These are phyloP conservation scores for Drosophila virilis DNA, from an alignment of 1,140 invertebrate species.

Conservation along the genomic window DNA sequence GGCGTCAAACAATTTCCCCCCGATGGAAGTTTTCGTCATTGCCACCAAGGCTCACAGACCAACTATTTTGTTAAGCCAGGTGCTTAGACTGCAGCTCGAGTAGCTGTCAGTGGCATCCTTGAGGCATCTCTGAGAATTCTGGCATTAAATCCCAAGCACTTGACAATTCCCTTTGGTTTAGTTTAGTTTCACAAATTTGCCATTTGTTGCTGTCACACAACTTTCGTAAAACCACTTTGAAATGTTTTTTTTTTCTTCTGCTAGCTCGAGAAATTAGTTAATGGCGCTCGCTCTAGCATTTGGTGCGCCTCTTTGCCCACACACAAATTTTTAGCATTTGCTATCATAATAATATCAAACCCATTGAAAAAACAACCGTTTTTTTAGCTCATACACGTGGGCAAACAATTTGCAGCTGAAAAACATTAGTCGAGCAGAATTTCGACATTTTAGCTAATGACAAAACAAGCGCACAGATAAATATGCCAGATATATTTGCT, in stretches of 20 bases:
- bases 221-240: conserved; percentile 14
- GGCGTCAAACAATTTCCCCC: conserved; percentile 63
- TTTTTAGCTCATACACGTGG: conserved; percentile 3
- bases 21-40: conserved; percentile 52
- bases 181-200: conserved; percentile 2
- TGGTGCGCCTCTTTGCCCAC: neutral
- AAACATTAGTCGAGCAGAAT: conserved; percentile 26
- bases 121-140: neutral
- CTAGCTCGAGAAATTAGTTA: conserved; percentile 16
- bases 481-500: neutral
- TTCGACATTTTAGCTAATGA: conserved; percentile 40
- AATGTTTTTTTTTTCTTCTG: conserved; percentile 9
- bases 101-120: conserved; percentile 10
- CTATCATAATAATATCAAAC: conserved; percentile 22
- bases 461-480: conserved; percentile 15
- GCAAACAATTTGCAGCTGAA: conserved; percentile 15
- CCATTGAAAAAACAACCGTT: neutral
- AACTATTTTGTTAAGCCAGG: conserved; percentile 27
- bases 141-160: conserved; percentile 2
- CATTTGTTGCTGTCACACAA: conserved; percentile 20
- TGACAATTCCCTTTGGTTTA: conserved; percentile 5
- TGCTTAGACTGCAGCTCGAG: conserved; percentile 15
- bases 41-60: conserved; percentile 36
- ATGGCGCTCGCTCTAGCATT: conserved; percentile 1
- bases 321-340: conserved; percentile 3